Percentiles rank a stretch among this genome's conserved stretches.
phyloP scores from a whole-genome alignment of 2,888 invertebrate species.

The Aphidoletes aphidimyza region DNA sequence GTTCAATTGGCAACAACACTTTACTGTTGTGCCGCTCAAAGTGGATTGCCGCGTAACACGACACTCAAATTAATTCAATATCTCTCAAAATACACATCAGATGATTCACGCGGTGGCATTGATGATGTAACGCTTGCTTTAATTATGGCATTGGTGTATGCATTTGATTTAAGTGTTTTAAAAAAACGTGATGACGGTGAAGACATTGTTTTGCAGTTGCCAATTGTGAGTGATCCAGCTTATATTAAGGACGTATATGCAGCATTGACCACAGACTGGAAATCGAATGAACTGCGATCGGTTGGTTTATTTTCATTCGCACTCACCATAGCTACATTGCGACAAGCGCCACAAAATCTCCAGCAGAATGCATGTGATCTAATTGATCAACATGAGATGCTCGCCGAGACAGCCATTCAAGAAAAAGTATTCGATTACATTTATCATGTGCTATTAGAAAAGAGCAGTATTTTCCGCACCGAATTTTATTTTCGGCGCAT shows the following conservation, averaged over 20 bases:
- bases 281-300: slow-evolving; percentile 70
- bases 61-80: slow-evolving; percentile 72
- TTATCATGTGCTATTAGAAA: slow-evolving; percentile 77
- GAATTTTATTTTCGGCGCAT: slow-evolving; percentile 86
- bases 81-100: slow-evolving; percentile 63
- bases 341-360: slow-evolving; percentile 70
- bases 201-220: slow-evolving; percentile 75
- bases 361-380: slow-evolving; percentile 68
- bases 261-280: slow-evolving; percentile 66
- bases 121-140: slow-evolving; percentile 83
- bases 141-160: slow-evolving; percentile 84
- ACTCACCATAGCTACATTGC: slow-evolving; percentile 73
- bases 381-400: slow-evolving; percentile 80
- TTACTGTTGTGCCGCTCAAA: slow-evolving; percentile 81
- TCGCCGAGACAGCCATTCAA: slow-evolving; percentile 83
- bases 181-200: slow-evolving; percentile 81
- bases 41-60: slow-evolving; percentile 77
- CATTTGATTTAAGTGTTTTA: slow-evolving; percentile 83
- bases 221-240: slow-evolving; percentile 71
- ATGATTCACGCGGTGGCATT: slow-evolving; percentile 76
- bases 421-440: slow-evolving; percentile 83
- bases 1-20: slow-evolving; percentile 76
- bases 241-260: slow-evolving; percentile 61
- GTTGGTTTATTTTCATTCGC: slow-evolving; percentile 77
- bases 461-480: slow-evolving; percentile 74